Percentiles rank a stretch among this genome's conserved stretches.
These are phyloP conservation scores for Astyanax mexicanus DNA, from an alignment of 2,797 vertebrate species.

Conservation along the genomic window DNA sequence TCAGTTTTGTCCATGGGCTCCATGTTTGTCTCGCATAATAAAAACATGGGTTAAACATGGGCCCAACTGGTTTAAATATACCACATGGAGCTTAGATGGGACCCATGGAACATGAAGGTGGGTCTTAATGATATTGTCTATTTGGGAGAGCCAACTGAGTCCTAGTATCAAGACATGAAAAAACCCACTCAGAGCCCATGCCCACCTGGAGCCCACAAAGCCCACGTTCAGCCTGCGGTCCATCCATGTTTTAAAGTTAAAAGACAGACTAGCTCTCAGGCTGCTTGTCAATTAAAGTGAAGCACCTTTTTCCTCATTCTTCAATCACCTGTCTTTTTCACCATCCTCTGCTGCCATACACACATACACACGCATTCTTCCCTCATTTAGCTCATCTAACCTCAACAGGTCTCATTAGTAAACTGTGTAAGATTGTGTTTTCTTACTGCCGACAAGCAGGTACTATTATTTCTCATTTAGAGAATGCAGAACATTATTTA, in stretches of 20 bases:
- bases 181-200: too few species aligned
- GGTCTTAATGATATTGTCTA: too few species aligned
- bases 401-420: constrained; percentile 51
- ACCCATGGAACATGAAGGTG: too few species aligned
- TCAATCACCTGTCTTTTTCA: constrained; percentile 18
- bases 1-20: too few species aligned
- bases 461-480: constrained; percentile 36
- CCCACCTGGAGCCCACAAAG: too few species aligned
- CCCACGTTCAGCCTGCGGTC: too few species aligned
- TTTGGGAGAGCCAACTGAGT: too few species aligned
- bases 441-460: constrained; percentile 31
- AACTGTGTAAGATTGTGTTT: constrained; percentile 9
- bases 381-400: constrained; percentile 10
- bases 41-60: too few species aligned
- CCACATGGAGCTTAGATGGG: too few species aligned
- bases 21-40: too few species aligned
- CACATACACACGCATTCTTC: neutral
- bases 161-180: too few species aligned
- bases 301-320: constrained; percentile 17
- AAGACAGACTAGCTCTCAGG: neutral
- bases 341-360: neutral
- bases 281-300: constrained; percentile 1
- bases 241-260: neutral
- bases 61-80: too few species aligned
- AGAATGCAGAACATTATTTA: constrained; percentile 12